Evolutionary conservation across 2,888 invertebrate genomes (phyloP).

Genomic region (Cabera pusaria): DNA sequence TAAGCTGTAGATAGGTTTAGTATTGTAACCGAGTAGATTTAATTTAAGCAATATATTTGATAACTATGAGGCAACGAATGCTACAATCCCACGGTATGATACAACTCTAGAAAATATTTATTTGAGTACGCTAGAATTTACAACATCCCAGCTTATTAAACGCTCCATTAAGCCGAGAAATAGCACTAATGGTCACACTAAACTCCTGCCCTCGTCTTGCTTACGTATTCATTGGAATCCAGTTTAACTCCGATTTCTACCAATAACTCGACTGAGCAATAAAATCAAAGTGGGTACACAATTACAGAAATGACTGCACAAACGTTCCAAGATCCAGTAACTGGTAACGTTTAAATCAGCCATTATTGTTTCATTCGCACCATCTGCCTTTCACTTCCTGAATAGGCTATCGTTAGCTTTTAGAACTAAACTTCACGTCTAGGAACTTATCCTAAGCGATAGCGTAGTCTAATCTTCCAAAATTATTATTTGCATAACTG

Average conservation of each 20-base stretch:
- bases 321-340: slow-evolving; percentile 18
- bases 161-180: slow-evolving; percentile 6
- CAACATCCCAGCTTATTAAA: slow-evolving; percentile 1
- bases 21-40: too few species aligned
- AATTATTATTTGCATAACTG: slow-evolving; percentile 21
- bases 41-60: too few species aligned
- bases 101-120: too few species aligned
- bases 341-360: slow-evolving; percentile 23
- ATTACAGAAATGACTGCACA: slow-evolving; percentile 9
- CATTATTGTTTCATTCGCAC: slow-evolving; percentile 56
- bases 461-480: slow-evolving; percentile 9
- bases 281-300: slow-evolving; percentile 18
- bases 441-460: slow-evolving; percentile 2
- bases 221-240: slow-evolving; percentile 9
- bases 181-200: slow-evolving; percentile 1
- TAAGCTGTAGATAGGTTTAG: too few species aligned
- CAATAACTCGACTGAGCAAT: slow-evolving; percentile 12
- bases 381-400: slow-evolving; percentile 71
- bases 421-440: slow-evolving; percentile 38
- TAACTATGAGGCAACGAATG: too few species aligned
- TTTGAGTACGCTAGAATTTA: too few species aligned
- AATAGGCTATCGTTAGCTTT: slow-evolving; percentile 35
- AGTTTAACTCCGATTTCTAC: slow-evolving; percentile 12
- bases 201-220: slow-evolving; percentile 4
- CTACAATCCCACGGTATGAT: too few species aligned